Base-by-base conservation (phyloP, 2,113 vertebrate genomes). In the Saguinus imperator region DNA sequence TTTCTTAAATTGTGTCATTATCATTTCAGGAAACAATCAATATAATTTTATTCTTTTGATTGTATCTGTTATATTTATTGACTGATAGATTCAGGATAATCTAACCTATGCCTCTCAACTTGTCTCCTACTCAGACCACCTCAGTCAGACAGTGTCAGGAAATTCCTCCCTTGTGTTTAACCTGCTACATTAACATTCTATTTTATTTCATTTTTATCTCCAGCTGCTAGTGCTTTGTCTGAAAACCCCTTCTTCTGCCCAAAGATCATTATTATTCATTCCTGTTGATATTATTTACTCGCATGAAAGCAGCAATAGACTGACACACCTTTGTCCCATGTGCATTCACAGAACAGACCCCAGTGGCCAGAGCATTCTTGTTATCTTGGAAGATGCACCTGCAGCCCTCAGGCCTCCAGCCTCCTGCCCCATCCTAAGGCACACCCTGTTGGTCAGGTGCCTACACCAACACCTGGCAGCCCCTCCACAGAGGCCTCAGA, bases 141-240 rank as follows among this genome's bases (percentile, higher is more conserved):
- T 87, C 0, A 1, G 20, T 77, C 50, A 76, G 61, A 89, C 11
- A 68, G 10, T 52, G 52, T 81, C 45, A 84, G 58, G 29, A 85
- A 94, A 95, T 57, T 45, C 70, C n/a, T 85, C 7, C 81, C 68
- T 75, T 64, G 29, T 6, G 50, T 86, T 91, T 92, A 84, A 95
- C 27, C 13, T 8, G 10, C 13, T 52, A 72, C 57, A 82, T 17
- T 61, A 77, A 96, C 87, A 94, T 81, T 90, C 13, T 20, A 27
- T 68, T 96, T 82, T 61, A 27, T 40, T 85, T 82, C 72, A 66
- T 68, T 85, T 86, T n/a, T 2, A 48, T 64, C 25, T 85, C 52
- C 27, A 95, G 25, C 43, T 50, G 14, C 89, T 70, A 70, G 23
- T 20, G 12, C 45, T 91, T 93, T 94, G 25, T 68, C 25, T 79